Base-by-base conservation (phyloP, 2,797 vertebrate species). In the Anguilla obscura region DNA sequence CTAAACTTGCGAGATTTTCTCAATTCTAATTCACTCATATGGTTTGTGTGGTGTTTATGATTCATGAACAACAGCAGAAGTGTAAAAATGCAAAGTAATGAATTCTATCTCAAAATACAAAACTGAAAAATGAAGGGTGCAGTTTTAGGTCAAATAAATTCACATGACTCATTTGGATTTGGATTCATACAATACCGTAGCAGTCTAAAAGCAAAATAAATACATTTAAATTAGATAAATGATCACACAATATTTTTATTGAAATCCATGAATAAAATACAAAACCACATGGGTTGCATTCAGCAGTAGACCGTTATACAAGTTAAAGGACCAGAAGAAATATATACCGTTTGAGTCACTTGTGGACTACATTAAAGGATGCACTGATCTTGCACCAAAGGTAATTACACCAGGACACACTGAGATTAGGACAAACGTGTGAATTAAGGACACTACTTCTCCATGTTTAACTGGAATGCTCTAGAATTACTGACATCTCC, bases 401-500 rank as follows among this genome's bases (percentile, higher is more conserved):
- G 16, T 40, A 74, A 2, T 6, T 36, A 33, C 74, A 36, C 74
- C 74, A 79, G n/a, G 14, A 33, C 69, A 74, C 69, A 74, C 10
- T 74, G 69, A 74, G 69, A 74, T 30, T 74, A 33, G 30, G 33
- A 30, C 27, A 74, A 74, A 33, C 1, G 10, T 33, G 3, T 74
- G 30, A 74, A 33, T 74, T 74, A 80, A 45, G 76, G 76, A 1
- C 36, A 45, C 3, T 14, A 14, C 40, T 50, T 82, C 45, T n/a
- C 21, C 16, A 7, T 79, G 4, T 36, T 79, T 50, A 82, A 50
- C 33, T 4, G 18, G 66, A 85, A 33, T 92, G 90, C 0, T 10
- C 45, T 10, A 86, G 45, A 63, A 71, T 92, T 71, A 95, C 50
- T 4, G 88, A 90, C 54, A 94, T 87, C 48, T 92, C 89, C 36